Conservation (phyloP, 1,140 invertebrate species). For the Cydia fagiglandana region DNA sequence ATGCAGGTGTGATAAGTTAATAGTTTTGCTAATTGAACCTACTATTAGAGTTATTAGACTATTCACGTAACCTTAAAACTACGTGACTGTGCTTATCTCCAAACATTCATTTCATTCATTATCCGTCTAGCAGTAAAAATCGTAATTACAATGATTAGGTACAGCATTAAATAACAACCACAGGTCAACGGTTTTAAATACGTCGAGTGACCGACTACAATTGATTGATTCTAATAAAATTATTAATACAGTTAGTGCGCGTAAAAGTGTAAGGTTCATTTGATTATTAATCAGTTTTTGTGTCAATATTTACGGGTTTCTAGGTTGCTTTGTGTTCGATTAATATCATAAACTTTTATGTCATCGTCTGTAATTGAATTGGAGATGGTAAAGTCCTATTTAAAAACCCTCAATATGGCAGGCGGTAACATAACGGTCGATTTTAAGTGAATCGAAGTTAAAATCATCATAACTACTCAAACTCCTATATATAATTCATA, state of each 20-base stretch:
- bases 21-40: too few relatives aligned
- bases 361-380: slow-evolving; percentile 18
- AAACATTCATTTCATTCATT: neutral
- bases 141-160: neutral
- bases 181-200: neutral
- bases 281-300: slow-evolving; percentile 9
- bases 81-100: neutral
- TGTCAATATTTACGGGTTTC: slow-evolving; percentile 28
- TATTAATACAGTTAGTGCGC: slow-evolving; percentile 13
- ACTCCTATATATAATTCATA: too few relatives aligned
- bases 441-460: too few relatives aligned
- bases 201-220: slow-evolving; percentile 5
- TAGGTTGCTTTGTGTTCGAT: slow-evolving; percentile 2
- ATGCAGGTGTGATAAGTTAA: too few relatives aligned
- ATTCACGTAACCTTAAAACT: too few relatives aligned
- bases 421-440: too few relatives aligned
- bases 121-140: slow-evolving; percentile 2
- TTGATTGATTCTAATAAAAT: slow-evolving; percentile 25
- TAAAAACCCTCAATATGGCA: too few relatives aligned
- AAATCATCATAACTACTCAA: too few relatives aligned
- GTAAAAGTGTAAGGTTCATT: slow-evolving; percentile 18
- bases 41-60: too few relatives aligned
- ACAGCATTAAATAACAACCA: neutral
- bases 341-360: neutral
- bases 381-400: neutral